These are phyloP conservation scores for Dynastes maya DNA, from an alignment of 2,888 invertebrate genomes.

Conservation along the genomic window DNA sequence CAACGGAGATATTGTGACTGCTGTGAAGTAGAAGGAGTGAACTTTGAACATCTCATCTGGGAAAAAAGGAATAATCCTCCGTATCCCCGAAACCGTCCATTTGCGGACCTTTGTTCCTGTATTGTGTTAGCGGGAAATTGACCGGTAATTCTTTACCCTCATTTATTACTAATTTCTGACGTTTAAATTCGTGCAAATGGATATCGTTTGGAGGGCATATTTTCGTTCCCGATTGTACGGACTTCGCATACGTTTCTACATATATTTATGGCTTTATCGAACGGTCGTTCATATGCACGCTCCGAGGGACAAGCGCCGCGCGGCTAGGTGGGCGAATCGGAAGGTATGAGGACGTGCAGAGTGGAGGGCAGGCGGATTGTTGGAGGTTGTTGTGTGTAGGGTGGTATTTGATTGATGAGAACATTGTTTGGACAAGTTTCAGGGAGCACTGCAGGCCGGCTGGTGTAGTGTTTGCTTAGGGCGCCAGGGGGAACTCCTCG, in stretches of 20 bases:
- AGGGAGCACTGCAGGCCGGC: constrained; percentile 64
- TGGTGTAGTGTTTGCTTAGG: constrained; percentile 67
- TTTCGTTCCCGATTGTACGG: constrained; percentile 5
- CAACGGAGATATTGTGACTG: no score
- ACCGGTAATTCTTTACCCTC: no score
- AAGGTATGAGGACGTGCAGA: background rate
- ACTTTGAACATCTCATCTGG: no score
- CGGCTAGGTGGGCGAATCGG: constrained; percentile 1
- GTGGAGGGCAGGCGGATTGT: constrained; percentile 53
- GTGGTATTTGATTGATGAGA: constrained; percentile 69
- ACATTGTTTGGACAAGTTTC: constrained; percentile 68
- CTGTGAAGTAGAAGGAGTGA: no score
- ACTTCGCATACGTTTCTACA: constrained; percentile 20
- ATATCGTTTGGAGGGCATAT: background rate
- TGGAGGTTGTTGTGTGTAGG: constrained; percentile 58
- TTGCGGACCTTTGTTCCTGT: no score
- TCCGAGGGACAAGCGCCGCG: constrained; percentile 36
- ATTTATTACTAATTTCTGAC: no score
- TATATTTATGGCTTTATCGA: constrained; percentile 51
- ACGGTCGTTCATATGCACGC: constrained; percentile 47
- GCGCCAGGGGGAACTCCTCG: constrained; percentile 57
- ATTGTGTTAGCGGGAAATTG: no score
- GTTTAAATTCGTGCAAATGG: no score
- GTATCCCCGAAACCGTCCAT: no score
- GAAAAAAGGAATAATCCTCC: no score